Percentiles rank a stretch among this genome's conserved stretches.
phyloP scores from a whole-genome alignment of 2,113 vertebrate species.

The Macroglossus sobrinus region DNA sequence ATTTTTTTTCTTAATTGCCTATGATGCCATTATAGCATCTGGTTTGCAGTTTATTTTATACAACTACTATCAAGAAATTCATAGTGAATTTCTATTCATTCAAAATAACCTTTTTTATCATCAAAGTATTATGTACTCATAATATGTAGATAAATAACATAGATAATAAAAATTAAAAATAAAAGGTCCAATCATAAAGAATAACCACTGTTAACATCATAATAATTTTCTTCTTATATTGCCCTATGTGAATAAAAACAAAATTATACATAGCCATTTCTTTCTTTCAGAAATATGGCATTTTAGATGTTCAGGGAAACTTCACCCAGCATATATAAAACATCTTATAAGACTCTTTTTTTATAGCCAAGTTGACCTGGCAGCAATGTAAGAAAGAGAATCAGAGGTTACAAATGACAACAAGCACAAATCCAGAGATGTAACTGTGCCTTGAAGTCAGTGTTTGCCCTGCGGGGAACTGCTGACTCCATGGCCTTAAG shows the following conservation, averaged over 20 bases:
- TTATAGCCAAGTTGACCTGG: background rate
- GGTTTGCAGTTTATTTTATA: background rate
- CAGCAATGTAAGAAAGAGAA: background rate
- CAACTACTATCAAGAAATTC: background rate
- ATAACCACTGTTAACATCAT: background rate
- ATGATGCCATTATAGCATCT: background rate
- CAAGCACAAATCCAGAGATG: background rate
- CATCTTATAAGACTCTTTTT: background rate
- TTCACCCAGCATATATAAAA: background rate
- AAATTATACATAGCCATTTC: background rate
- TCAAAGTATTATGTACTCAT: background rate
- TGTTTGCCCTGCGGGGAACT: background rate
- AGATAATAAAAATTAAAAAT: background rate
- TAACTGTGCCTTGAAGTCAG: background rate
- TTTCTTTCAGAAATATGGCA: background rate
- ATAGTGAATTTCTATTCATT: background rate
- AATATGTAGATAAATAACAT: background rate
- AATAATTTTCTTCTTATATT: background rate
- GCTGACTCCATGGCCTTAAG: background rate
- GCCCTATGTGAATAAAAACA: background rate
- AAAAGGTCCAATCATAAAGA: background rate
- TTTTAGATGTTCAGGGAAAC: background rate
- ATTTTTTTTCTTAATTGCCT: background rate
- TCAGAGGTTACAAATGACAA: background rate
- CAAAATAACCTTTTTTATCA: background rate